Evolutionary conservation across 1,140 invertebrate genomes (phyloP), one percentile per base, ranked within the genome.

Genomic region (Halictus rubicundus): DNA sequence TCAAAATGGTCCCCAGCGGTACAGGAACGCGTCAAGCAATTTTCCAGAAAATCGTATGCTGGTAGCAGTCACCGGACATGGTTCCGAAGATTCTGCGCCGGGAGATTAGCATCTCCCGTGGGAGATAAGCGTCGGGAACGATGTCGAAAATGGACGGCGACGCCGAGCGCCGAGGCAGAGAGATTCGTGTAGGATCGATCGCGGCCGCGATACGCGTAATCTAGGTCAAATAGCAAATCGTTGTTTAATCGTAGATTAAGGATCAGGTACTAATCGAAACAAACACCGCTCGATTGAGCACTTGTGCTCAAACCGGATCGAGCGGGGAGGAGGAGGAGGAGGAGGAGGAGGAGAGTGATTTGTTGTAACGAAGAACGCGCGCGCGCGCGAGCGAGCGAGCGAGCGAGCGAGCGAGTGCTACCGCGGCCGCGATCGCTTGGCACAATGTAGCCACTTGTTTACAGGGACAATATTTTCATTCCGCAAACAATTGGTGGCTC

Each of bases 391-490:
- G 52, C 68, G 52, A 19, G 68, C n/a, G 16, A 52, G 49, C 14
- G 49, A 52, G 16, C 14, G 16, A 52, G 49, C 6, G 49, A 52
- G 49, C 14, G 54, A n/a, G 54, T 6, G 32, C 46, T 7, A 8
- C n/a, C 39, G 5, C n/a, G 14, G 21, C 25, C 21, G 42, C 82
- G 74, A 25, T 32, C 65, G 84, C 83, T 57, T 74, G 81, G 84
- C 81, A 86, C 85, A 87, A 83, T 90, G 88, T 90, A 88, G 87
- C 89, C 85, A 88, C 89, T 91, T 93, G 91, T 92, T 93, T 92
- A 91, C 92, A 92, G 88, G 90, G 91, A 93, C 90, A 93, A 93
- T 93, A 93, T 93, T 93, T 92, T 92, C 91, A 92, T 93, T 89
- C 87, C 82, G 91, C 92, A 93, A 93, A 92, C 91, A 92, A 92